Conservation (phyloP, 2,113 vertebrate genomes). For the Centropus unirufus region DNA sequence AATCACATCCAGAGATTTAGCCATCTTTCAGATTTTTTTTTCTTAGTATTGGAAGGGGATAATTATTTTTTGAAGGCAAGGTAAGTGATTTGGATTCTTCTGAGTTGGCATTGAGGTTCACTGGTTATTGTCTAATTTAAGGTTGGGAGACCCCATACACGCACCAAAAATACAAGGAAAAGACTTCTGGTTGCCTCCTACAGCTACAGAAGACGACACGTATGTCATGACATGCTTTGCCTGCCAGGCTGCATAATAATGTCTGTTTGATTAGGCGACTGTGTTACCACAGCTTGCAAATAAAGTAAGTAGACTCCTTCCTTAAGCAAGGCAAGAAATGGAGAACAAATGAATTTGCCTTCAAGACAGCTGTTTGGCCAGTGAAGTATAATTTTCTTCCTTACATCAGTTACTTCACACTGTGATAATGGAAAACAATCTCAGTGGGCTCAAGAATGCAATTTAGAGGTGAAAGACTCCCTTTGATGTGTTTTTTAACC, state of each 20-base stretch:
- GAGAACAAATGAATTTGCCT: neutral
- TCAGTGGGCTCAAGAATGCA: neutral
- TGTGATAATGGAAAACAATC: neutral
- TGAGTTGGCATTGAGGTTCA: neutral
- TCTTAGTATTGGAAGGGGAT: neutral
- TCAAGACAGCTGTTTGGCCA: neutral
- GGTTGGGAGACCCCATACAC: neutral
- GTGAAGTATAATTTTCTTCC: neutral
- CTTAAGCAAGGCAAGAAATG: neutral
- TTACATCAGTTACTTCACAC: neutral
- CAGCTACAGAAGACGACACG: neutral
- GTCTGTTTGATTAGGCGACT: neutral
- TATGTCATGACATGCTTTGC: neutral
- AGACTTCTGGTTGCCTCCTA: neutral
- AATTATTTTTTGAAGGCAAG: neutral
- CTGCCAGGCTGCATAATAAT: neutral
- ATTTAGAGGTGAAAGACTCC: neutral
- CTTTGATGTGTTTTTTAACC: neutral
- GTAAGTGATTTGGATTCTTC: neutral
- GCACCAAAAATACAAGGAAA: neutral
- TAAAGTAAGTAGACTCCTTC: neutral
- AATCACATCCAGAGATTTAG: neutral
- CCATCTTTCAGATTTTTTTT: neutral
- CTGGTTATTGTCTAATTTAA: neutral
- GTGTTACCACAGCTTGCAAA: neutral